Evolutionary conservation across 2,888 invertebrate species (phyloP), one percentile per base, ranked within the genome.

Genomic region (Ctenicera cuprea): DNA sequence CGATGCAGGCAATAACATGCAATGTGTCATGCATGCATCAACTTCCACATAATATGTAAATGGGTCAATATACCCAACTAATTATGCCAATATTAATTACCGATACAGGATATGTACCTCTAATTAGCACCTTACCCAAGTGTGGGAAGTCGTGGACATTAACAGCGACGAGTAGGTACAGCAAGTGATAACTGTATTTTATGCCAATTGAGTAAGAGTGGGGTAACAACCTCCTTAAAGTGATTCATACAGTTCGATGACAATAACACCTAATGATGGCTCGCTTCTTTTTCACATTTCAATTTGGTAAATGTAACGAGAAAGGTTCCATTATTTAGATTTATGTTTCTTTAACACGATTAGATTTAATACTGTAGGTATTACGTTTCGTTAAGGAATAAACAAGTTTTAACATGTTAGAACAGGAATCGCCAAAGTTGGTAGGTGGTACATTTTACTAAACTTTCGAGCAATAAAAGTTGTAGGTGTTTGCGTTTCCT

Each of bases 161-260:
- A 59, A 48, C 57, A 71, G 41, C 54, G 57, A 64, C 14, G 18
- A 66, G 30, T n/a, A n/a, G n/a, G n/a, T 41, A 61, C 52, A 50
- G 66, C 61, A 71, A 70, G 26, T 62, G 33, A 16, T 74, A 74
- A 74, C 74, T 64, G 74, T 74, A 74, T 70, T 74, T 74, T 66
- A 71, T 63, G 70, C 20, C 63, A 73, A 73, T 65, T 73, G 69
- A 73, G 50, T 61, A 65, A 62, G 74, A 74, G 70, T 65, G 70
- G 74, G 74, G 67, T 74, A 74, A 71, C 74, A 74, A 74, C 74
- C 74, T 74, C 70, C 59, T 74, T 45, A 57, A 62, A 66, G 61
- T 74, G 74, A 74, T 66, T 70, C 70, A 74, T 74, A 54, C 70
- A 43, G 59, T 74, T 71, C 66, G 66, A 66, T 71, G 74, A 66